Base-by-base conservation (phyloP, 1,140 invertebrate genomes). In the Trachymyrmex cornetzi region DNA sequence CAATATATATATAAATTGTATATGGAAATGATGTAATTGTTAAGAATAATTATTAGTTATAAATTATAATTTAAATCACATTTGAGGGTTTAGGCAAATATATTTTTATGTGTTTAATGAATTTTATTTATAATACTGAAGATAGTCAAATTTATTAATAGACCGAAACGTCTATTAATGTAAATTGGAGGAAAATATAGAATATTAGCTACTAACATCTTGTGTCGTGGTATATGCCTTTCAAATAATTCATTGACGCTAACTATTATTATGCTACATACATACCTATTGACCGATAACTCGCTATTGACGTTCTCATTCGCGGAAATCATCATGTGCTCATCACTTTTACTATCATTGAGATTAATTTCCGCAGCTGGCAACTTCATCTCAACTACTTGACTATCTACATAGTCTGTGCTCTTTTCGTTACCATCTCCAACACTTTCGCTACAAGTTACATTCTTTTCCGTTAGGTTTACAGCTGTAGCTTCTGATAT, bases 231-330 rank as follows among this genome's bases (percentile, higher is more conserved):
- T n/a, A n/a, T n/a, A n/a, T n/a, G n/a, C n/a, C n/a, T 53, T 2
- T 34, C 7, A 67, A 14, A 2, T 69, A 81, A 72, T 71, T 19
- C 27, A 27, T 24, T 55, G n/a, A n/a, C 34, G 7, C 34, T n/a
- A 55, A 22, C 3, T 50, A 50, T 50, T 50, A 22, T 22, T n/a
- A 50, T 5, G 30, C 48, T 77, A 55, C 14, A 48, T 59, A 84
- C 14, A 86, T 88, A 93, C 93, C 87, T 92, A 57, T 74, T 80
- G 61, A 71, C 75, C 50, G 85, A 22, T 69, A 86, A 64, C 69
- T 92, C 72, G 64, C 66, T 92, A 89, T 92, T 92, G 50, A 90
- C 88, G 75, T 91, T 93, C 77, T 72, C 92, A 63, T 92, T 89
- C 6, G 86, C 30, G 44, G 81, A 87, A 14, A 85, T 38, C 75